These are phyloP conservation scores for Protodeltote pygarga DNA, from an alignment of 2,888 invertebrate species.

Conservation along the genomic window DNA sequence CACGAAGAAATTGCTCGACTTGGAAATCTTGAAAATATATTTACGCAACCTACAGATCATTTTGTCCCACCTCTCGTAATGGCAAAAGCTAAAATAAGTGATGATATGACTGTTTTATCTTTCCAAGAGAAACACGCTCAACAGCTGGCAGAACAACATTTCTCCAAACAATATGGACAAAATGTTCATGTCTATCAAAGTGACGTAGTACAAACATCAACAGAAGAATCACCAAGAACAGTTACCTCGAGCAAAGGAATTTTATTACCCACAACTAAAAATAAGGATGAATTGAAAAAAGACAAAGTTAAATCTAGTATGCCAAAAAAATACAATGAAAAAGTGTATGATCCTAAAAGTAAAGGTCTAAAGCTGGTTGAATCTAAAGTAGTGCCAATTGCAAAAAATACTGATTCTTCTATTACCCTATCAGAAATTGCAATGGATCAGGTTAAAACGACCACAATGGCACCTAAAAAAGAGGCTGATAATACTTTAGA, in stretches of 20 bases:
- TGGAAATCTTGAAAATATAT: conserved; percentile 80
- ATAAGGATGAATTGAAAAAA: conserved; percentile 57
- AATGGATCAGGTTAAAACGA: conserved; percentile 33
- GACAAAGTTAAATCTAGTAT: conserved; percentile 59
- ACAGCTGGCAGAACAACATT: conserved; percentile 71
- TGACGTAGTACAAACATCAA: conserved; percentile 42
- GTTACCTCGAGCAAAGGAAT: conserved; percentile 41
- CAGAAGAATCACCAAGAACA: conserved; percentile 42
- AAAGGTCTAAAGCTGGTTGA: conserved; percentile 57
- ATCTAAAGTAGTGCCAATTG: conserved; percentile 45
- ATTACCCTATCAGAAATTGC: conserved; percentile 37
- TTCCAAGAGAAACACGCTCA: conserved; percentile 82
- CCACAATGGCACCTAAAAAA: conserved; percentile 36
- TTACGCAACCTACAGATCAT: conserved; percentile 82
- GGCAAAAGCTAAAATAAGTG: conserved; percentile 82
- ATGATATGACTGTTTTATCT: conserved; percentile 83
- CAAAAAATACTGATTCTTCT: conserved; percentile 45
- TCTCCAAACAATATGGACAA: conserved; percentile 54
- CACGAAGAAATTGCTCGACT: conserved; percentile 78
- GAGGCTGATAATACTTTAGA: conserved; percentile 65
- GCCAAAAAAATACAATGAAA: conserved; percentile 77
- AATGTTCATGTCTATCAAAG: conserved; percentile 37
- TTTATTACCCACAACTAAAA: conserved; percentile 40
- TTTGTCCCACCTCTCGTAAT: conserved; percentile 84
- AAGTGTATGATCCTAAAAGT: conserved; percentile 62